Conservation (phyloP, 1,140 invertebrate genomes). For the Trichomalopsis sarcophagae region DNA sequence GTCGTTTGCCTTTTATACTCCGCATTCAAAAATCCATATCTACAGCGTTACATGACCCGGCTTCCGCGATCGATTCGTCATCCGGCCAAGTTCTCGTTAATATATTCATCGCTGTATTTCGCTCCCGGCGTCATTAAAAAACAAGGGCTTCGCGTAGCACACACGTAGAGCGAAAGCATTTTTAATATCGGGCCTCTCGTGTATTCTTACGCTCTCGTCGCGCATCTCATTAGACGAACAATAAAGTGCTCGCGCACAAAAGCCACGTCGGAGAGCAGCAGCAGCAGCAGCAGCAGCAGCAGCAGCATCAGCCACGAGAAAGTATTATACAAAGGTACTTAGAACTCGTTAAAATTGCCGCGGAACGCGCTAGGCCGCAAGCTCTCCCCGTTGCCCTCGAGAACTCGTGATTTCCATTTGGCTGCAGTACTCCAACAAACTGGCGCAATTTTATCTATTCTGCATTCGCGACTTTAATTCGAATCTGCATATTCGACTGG, state of each 20-base stretch:
- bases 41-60: too few species aligned
- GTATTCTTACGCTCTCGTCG: background rate
- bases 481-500: background rate
- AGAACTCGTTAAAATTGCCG: conserved; percentile 36
- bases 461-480: background rate
- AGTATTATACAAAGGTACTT: conserved; percentile 29
- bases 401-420: conserved; percentile 20
- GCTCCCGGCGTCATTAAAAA: conserved; percentile 7
- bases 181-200: conserved; percentile 17
- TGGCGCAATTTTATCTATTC: background rate
- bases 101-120: too few species aligned
- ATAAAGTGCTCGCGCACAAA: background rate
- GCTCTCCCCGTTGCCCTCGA: conserved; percentile 2
- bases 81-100: background rate
- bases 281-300: too few species aligned
- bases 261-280: background rate
- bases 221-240: conserved; percentile 36
- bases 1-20: too few species aligned
- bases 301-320: background rate
- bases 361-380: background rate
- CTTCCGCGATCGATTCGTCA: too few species aligned
- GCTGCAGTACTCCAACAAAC: background rate
- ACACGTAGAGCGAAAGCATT: conserved; percentile 1
- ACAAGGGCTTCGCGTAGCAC: background rate
- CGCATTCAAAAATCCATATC: too few species aligned